These are phyloP conservation scores for Bolinopsis microptera DNA, from an alignment of 37 sponge, comb jelly and placozoan species.

Conservation along the genomic window DNA sequence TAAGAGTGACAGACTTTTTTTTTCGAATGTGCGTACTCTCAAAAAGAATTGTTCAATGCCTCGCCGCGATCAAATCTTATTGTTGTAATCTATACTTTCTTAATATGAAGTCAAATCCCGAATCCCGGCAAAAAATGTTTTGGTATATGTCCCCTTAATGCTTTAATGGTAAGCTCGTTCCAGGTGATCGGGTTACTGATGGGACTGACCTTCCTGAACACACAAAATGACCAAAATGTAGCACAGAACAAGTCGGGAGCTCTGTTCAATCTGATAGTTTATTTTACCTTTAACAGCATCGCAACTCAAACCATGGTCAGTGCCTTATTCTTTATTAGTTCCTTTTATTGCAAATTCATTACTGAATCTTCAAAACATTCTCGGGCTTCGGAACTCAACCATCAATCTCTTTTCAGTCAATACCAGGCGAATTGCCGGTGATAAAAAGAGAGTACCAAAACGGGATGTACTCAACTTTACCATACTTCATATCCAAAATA, in stretches of 20 bases:
- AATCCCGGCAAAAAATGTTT: too few species aligned
- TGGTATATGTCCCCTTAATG: too few species aligned
- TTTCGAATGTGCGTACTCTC: too few species aligned
- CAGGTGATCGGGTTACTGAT: conserved; percentile 42
- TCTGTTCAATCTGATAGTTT: conserved; percentile 22
- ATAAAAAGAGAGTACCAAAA: conserved; percentile 49
- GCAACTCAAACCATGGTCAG: conserved; percentile 27
- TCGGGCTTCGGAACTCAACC: too few species aligned
- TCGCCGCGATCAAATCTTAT: too few species aligned
- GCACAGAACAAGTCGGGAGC: conserved; percentile 60
- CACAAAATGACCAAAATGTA: conserved; percentile 13
- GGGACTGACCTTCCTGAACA: conserved; percentile 58
- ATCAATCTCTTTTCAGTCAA: conserved; percentile 26
- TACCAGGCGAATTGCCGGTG: conserved; percentile 39
- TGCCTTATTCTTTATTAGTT: too few species aligned
- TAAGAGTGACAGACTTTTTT: too few species aligned
- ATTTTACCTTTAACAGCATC: conserved; percentile 18
- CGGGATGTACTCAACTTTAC: conserved; percentile 61
- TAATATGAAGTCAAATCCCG: too few species aligned
- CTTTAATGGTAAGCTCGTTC: too few species aligned
- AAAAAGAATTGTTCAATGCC: too few species aligned
- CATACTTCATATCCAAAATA: conserved; percentile 48
- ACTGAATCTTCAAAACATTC: too few species aligned
- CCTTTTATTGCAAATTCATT: not conserved
- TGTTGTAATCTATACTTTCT: too few species aligned